These are phyloP conservation scores for Mastacembelus armatus DNA, from an alignment of 2,797 vertebrate species.

Conservation along the genomic window DNA sequence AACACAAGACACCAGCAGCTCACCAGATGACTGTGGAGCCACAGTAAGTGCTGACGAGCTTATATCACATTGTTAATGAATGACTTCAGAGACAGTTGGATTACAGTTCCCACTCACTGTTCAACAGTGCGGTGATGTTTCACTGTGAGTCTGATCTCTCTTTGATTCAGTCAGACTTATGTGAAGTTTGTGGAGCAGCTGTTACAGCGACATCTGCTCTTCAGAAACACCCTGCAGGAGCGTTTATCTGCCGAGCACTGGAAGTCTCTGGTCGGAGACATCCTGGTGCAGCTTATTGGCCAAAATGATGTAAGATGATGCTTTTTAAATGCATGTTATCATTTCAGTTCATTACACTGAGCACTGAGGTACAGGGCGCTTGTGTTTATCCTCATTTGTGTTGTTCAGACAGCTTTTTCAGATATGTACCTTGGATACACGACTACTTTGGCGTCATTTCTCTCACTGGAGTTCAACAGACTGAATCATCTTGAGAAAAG, in stretches of 20 bases:
- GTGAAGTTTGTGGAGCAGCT: conserved; percentile 80
- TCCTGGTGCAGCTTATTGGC: conserved; percentile 82
- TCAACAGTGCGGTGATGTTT: neutral
- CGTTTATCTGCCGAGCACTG: conserved; percentile 76
- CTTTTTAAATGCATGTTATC: neutral
- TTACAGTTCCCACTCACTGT: no score
- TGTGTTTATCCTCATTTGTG: neutral
- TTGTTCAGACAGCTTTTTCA: conserved; percentile 77
- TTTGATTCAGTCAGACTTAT: conserved; percentile 71
- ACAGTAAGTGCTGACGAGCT: conserved; percentile 63
- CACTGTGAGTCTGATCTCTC: neutral
- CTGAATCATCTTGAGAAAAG: conserved; percentile 55
- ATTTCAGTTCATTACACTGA: neutral
- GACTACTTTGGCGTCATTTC: conserved; percentile 70
- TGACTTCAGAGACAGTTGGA: no score
- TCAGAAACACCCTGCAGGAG: conserved; percentile 85
- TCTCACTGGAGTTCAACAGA: conserved; percentile 78
- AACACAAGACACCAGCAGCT: conserved; percentile 68
- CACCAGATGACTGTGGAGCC: conserved; percentile 62
- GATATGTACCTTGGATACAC: conserved; percentile 84
- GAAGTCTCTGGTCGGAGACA: conserved; percentile 82
- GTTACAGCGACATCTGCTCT: conserved; percentile 81
- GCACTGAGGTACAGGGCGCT: rapidly evolving
- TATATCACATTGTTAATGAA: neutral
- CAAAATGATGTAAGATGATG: conserved; percentile 77